Percentiles rank a stretch among this genome's conserved stretches.
phyloP scores from a whole-genome alignment of 2,113 vertebrate species.

The Takifugu bimaculatus region DNA sequence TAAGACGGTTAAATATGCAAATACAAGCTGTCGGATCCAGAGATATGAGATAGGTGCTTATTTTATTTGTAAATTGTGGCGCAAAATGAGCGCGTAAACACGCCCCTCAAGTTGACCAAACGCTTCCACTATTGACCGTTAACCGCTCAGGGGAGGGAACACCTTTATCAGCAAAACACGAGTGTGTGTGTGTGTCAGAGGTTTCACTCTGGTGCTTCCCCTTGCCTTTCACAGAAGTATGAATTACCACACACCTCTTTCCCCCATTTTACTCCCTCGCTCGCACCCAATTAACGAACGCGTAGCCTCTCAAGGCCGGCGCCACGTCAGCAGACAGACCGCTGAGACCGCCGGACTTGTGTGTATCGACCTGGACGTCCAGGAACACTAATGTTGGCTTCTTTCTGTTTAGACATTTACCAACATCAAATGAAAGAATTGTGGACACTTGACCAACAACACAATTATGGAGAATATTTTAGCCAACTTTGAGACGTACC shows the following conservation, averaged over 20 bases:
- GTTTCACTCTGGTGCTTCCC: slow-evolving; percentile 36
- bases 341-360: neutral
- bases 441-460: neutral
- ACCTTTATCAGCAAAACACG: slow-evolving; percentile 34
- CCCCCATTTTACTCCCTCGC: slow-evolving; percentile 3
- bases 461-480: neutral
- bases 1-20: slow-evolving; percentile 7
- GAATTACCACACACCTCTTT: neutral
- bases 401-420: no score
- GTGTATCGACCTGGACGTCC: no score
- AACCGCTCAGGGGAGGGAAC: slow-evolving; percentile 38
- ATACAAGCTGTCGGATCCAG: slow-evolving; percentile 18
- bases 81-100: no score
- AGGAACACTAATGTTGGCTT: neutral
- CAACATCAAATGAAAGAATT: no score
- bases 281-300: slow-evolving; percentile 11
- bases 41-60: no score
- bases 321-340: slow-evolving; percentile 31
- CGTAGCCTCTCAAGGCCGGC: neutral
- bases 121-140: slow-evolving; percentile 38
- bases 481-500: no score
- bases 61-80: no score
- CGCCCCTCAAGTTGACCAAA: no score
- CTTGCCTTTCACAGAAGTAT: slow-evolving; percentile 18
- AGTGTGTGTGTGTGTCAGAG: neutral